A percentile compares a stretch with the other conserved stretches of the same genome.
These are phyloP conservation scores for Eumeta japonica DNA, from an alignment of 1,140 invertebrate genomes.

Conservation along the genomic window DNA sequence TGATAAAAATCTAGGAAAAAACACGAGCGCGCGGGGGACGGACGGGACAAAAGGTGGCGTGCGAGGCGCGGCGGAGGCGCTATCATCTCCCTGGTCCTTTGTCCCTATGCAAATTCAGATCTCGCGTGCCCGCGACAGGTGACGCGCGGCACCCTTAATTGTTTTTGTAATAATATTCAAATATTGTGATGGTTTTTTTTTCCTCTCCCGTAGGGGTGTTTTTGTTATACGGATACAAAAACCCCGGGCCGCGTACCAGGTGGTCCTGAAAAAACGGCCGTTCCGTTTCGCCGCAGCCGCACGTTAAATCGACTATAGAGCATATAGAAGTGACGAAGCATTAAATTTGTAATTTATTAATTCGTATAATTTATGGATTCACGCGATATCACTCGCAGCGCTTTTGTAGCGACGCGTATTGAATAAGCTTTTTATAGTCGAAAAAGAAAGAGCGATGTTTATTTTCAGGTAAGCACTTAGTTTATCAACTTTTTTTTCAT, in stretches of 20 bases:
- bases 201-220: too few species aligned
- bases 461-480: too few species aligned
- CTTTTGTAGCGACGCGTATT: too few species aligned
- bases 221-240: constrained; percentile 27
- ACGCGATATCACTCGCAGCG: too few species aligned
- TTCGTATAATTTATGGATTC: too few species aligned
- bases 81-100: constrained; percentile 9
- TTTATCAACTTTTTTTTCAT: too few species aligned
- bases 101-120: constrained; percentile 52
- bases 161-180: constrained; percentile 56
- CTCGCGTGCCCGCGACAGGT: constrained; percentile 52
- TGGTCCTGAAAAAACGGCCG: constrained; percentile 38
- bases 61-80: neutral
- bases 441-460: too few species aligned
- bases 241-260: constrained; percentile 48
- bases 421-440: too few species aligned
- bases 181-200: constrained; percentile 52
- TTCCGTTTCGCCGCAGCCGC: constrained; percentile 35
- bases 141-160: constrained; percentile 51
- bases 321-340: too few species aligned
- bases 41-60: neutral
- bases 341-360: too few species aligned
- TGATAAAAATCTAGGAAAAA: neutral
- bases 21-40: neutral
- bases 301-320: too few species aligned